Base-by-base conservation (phyloP, 2,113 vertebrate species). In the Australoheros scitulus region DNA sequence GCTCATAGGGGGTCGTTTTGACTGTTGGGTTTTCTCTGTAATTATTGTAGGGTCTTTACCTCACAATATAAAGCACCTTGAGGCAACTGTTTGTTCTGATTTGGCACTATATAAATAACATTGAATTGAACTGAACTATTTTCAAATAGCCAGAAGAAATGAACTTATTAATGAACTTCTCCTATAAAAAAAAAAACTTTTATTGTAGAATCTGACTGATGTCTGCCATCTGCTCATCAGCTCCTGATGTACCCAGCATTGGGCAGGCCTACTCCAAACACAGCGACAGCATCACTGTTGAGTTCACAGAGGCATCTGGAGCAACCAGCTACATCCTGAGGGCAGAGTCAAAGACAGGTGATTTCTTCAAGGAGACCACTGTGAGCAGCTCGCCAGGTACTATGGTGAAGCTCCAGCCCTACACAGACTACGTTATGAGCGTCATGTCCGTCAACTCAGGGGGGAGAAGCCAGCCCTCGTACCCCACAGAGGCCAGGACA, bases 281-380 rank as follows among this genome's bases (percentile, higher is more conserved):
- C 50, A 98, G 97, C 86, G 92, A 93, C 90, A 98, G 97, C 83
- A 97, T 99, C 95, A 98, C 96, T 6, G 97, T 98, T 90, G 96
- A 97, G 86, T 99, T 98, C 94, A 91, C 81, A 6, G 82, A 93
- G 0, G 96, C 97, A 68, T 76, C 94, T 1, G 97, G 97, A 47
- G 97, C 97, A 57, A 96, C 93, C 61, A 47, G 94, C 89, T 99
- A 99, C 75, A 91, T 97, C 72, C 91, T 99, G 72, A 95, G 96
- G 24, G 97, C 97, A 3, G 86, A 96, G 91, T 93, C 94, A 1
- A 77, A 93, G 76, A 90, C 81, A 2, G 95, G 93, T 14, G 91
- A 95, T 70, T 95, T 95, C 52, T 94, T 97, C 63, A 74, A 86
- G 36, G 97, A 98, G 94, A 96, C 93, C 2, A 0, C 11, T 3